Conservation (phyloP, 2,797 vertebrate genomes). For the Rhynchonycteris naso region DNA sequence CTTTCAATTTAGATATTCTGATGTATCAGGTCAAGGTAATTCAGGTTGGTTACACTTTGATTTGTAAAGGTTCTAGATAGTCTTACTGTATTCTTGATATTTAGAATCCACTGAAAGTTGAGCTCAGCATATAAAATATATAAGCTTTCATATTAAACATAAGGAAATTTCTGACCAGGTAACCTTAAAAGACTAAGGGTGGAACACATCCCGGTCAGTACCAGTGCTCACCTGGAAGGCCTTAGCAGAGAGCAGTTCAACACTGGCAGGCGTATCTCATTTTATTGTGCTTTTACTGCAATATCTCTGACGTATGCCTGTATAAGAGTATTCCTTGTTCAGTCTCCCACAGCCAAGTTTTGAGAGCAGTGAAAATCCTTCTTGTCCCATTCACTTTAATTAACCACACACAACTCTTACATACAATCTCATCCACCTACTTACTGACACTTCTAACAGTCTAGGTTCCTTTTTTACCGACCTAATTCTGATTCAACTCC, state of each 20-base stretch:
- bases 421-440: not conserved
- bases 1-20: not conserved
- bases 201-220: not conserved
- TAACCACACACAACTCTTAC: not conserved
- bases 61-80: not conserved
- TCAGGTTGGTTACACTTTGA: not conserved
- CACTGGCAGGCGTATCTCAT: not conserved
- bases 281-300: not conserved
- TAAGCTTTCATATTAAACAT: not conserved
- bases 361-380: not conserved
- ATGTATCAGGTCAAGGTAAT: not conserved
- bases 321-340: not conserved
- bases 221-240: not conserved
- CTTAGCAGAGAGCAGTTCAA: not conserved
- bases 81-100: not conserved
- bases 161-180: not conserved
- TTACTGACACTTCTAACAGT: not conserved
- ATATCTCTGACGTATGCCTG: not conserved
- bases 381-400: not conserved
- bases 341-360: not conserved
- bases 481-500: not conserved
- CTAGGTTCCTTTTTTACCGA: not conserved
- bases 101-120: conserved; percentile 27
- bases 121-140: not conserved
- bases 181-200: not conserved